Evolutionary conservation across 2,797 vertebrate species (phyloP).

Genomic region (Clarias pachynema): DNA sequence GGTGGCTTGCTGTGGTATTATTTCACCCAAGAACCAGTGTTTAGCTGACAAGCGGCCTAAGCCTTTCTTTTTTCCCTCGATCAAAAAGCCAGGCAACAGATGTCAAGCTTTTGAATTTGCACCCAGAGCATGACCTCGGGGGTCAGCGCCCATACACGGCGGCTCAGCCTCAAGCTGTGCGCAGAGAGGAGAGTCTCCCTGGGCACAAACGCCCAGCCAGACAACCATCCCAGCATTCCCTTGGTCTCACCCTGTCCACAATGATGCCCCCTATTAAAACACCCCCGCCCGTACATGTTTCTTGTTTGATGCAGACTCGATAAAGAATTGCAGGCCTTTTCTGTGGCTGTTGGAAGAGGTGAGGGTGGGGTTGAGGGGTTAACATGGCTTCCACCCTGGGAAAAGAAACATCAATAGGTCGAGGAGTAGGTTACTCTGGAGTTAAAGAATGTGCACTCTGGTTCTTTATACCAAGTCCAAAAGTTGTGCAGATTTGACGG

Average conservation of each 20-base stretch:
- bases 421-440: constrained; percentile 67
- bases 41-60: constrained; percentile 68
- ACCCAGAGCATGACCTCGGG: constrained; percentile 77
- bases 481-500: constrained; percentile 60
- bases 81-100: constrained; percentile 80
- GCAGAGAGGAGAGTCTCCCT: constrained; percentile 70
- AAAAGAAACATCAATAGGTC: constrained; percentile 70
- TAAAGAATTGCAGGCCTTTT: constrained; percentile 40
- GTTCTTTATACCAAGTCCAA: constrained; percentile 68
- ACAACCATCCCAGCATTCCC: constrained; percentile 63
- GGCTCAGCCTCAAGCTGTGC: constrained; percentile 74
- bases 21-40: constrained; percentile 70
- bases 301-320: constrained; percentile 38
- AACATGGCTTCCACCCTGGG: constrained; percentile 63
- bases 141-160: constrained; percentile 76
- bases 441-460: constrained; percentile 72
- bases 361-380: constrained; percentile 55
- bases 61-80: constrained; percentile 64
- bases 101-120: constrained; percentile 78
- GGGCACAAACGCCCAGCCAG: constrained; percentile 66
- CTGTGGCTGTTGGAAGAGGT: constrained; percentile 45
- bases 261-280: constrained; percentile 47
- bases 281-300: constrained; percentile 45
- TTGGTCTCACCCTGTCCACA: constrained; percentile 42
- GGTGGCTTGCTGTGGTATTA: constrained; percentile 79